phyloP scores from a whole-genome alignment of 2,797 vertebrate species.

The Parauchenoglanis punctatus region DNA sequence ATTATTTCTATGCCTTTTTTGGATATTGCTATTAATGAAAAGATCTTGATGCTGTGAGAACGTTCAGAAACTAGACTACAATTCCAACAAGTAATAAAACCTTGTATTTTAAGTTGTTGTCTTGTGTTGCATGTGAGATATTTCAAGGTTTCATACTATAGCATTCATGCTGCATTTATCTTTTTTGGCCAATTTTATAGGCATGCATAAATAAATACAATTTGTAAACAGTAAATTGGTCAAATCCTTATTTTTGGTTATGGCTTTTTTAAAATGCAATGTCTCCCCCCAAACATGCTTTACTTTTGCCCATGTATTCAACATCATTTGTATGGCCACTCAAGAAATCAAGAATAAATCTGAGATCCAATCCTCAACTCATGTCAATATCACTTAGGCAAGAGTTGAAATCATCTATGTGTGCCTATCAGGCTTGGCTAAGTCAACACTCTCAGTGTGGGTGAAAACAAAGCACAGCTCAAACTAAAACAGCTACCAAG shows the following conservation, averaged over 20 bases:
- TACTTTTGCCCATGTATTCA: conserved; percentile 35
- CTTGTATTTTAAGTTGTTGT: background rate
- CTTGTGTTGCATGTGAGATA: background rate
- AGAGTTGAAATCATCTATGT: conserved; percentile 49
- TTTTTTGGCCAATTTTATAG: background rate
- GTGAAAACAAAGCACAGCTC: conserved; percentile 48
- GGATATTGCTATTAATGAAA: background rate
- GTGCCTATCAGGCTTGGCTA: conserved; percentile 51
- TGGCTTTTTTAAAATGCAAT: conserved; percentile 1
- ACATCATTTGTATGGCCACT: conserved; percentile 14
- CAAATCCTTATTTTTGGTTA: conserved; percentile 33
- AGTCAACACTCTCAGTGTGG: conserved; percentile 52
- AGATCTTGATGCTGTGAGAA: background rate
- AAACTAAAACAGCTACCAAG: conserved; percentile 38
- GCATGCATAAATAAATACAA: conserved; percentile 11
- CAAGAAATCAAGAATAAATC: conserved; percentile 40
- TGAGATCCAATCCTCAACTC: conserved; percentile 43
- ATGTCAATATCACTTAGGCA: conserved; percentile 49
- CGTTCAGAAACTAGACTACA: background rate
- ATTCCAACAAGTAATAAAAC: background rate
- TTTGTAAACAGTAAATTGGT: background rate
- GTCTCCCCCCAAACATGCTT: background rate
- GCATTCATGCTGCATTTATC: background rate
- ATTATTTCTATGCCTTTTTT: background rate
- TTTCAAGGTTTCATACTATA: background rate